phyloP scores from a whole-genome alignment of 2,113 vertebrate species.

The Planiliza haematocheilus region DNA sequence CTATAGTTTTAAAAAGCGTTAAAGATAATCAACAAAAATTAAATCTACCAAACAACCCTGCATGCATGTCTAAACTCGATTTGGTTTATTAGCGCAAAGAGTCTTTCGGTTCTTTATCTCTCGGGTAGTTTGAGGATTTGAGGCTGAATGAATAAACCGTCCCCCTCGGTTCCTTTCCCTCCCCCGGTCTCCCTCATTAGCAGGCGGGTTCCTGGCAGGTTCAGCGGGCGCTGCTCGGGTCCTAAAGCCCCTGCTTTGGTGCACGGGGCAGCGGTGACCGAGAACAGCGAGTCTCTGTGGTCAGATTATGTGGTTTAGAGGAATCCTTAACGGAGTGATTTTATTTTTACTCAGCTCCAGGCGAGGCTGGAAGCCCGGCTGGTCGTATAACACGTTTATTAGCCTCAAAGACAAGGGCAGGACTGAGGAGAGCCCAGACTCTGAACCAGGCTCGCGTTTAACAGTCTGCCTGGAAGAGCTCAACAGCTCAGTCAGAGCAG shows the following conservation, averaged over 20 bases:
- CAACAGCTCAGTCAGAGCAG: slow-evolving; percentile 12
- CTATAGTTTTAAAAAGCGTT: slow-evolving; percentile 3
- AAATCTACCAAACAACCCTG: background rate
- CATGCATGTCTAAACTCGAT: background rate
- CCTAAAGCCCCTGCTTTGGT: slow-evolving; percentile 38
- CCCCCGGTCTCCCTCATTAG: slow-evolving; percentile 38
- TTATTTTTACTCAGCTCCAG: slow-evolving; percentile 61
- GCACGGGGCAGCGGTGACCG: slow-evolving; percentile 52
- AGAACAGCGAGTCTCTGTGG: slow-evolving; percentile 73
- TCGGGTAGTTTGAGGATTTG: slow-evolving; percentile 29
- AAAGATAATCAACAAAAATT: background rate
- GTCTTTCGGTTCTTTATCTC: background rate
- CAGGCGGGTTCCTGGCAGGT: slow-evolving; percentile 63
- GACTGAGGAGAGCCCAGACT: slow-evolving; percentile 44
- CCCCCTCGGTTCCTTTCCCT: background rate
- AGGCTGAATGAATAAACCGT: slow-evolving; percentile 21
- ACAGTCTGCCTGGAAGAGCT: slow-evolving; percentile 30
- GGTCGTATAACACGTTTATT: slow-evolving; percentile 76
- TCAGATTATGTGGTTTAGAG: slow-evolving; percentile 72
- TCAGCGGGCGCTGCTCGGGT: slow-evolving; percentile 44
- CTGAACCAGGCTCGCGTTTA: slow-evolving; percentile 41
- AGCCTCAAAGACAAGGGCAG: slow-evolving; percentile 56
- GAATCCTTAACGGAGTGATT: slow-evolving; percentile 67
- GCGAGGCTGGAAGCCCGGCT: slow-evolving; percentile 54
- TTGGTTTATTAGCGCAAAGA: background rate